These are phyloP conservation scores for Neoaliturus tenellus DNA, from an alignment of 2,888 invertebrate genomes.

Conservation along the genomic window DNA sequence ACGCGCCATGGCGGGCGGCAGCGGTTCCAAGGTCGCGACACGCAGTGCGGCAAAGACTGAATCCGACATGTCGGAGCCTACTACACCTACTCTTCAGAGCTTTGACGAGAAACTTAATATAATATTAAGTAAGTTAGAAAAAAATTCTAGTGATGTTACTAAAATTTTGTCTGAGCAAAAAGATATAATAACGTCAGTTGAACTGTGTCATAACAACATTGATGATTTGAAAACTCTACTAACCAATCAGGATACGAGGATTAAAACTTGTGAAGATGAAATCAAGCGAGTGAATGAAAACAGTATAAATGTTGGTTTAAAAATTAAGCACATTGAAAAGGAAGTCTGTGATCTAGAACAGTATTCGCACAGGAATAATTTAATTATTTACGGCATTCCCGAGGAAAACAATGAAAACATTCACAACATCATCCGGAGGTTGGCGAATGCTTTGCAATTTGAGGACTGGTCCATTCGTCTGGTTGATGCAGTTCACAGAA, in stretches of 20 bases:
- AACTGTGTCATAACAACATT: neutral
- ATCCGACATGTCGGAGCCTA: neutral
- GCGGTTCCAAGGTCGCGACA: neutral
- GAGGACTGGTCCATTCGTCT: neutral
- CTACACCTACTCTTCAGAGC: neutral
- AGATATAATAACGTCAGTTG: neutral
- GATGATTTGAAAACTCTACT: neutral
- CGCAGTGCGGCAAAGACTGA: neutral
- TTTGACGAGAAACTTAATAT: neutral
- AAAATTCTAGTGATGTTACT: neutral
- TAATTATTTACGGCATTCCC: neutral
- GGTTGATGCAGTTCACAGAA: neutral
- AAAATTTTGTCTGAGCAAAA: neutral
- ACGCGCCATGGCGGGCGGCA: neutral
- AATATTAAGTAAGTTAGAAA: neutral
- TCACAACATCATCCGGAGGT: neutral
- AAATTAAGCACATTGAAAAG: too few relatives aligned
- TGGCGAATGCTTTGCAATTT: neutral
- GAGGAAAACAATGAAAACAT: neutral
- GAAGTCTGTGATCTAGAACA: conserved; percentile 20
- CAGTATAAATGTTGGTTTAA: too few relatives aligned
- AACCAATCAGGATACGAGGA: neutral
- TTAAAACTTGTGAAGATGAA: neutral
- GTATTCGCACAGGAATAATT: conserved; percentile 23
- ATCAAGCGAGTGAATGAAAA: neutral